Evolutionary conservation across 2,888 invertebrate species (phyloP).

Genomic region (Monopis laevigella): DNA sequence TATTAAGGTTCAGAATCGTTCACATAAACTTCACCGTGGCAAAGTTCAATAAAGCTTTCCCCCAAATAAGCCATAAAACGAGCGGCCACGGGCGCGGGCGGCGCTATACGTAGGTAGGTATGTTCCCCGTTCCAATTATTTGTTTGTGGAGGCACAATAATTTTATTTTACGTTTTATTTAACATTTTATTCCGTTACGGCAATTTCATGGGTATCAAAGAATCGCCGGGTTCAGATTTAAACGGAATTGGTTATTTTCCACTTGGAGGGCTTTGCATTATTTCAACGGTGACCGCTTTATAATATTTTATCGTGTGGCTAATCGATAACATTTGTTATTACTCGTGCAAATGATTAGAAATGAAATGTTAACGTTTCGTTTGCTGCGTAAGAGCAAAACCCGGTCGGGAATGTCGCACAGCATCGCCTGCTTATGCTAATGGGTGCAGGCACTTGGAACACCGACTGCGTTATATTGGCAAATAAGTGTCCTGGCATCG

Average conservation of each 20-base stretch:
- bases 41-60: constrained; percentile 66
- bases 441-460: not conserved
- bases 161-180: constrained; percentile 68
- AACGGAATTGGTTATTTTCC: constrained; percentile 65
- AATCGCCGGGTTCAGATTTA: constrained; percentile 65
- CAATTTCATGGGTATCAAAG: constrained; percentile 67
- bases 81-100: constrained; percentile 57
- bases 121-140: constrained; percentile 62
- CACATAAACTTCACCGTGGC: constrained; percentile 44
- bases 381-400: no score
- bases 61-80: constrained; percentile 67
- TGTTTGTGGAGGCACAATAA: constrained; percentile 66
- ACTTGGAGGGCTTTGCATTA: constrained; percentile 43
- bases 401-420: no score
- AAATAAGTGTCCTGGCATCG: no score
- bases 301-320: constrained; percentile 55
- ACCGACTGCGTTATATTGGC: no score
- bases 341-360: not conserved
- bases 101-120: constrained; percentile 33
- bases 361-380: no score
- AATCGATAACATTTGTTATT: constrained; percentile 27
- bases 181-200: constrained; percentile 67
- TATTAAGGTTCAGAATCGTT: constrained; percentile 39
- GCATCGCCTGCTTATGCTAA: not conserved
- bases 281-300: constrained; percentile 45